phyloP scores from a whole-genome alignment of 2,888 invertebrate species.

The Drosophila fungiperda region DNA sequence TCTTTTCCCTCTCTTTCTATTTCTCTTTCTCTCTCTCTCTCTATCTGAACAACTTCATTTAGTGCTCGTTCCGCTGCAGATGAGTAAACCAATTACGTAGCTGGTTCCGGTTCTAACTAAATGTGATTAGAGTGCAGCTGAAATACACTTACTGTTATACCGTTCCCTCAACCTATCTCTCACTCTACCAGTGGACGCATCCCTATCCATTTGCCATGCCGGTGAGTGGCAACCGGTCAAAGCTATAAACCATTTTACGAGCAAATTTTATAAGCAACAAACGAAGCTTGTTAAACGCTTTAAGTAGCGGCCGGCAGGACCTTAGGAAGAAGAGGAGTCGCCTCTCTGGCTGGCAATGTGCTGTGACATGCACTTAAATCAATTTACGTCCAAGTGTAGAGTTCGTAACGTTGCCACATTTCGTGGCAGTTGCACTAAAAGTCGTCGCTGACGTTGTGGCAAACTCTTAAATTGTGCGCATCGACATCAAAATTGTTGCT shows the following conservation, averaged over 20 bases:
- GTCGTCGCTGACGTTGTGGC: conserved; percentile 17
- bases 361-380: conserved; percentile 79
- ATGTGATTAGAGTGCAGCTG: conserved; percentile 76
- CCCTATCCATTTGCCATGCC: neutral
- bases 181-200: neutral
- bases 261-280: conserved; percentile 75
- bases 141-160: conserved; percentile 44
- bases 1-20: neutral
- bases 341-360: conserved; percentile 50
- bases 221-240: conserved; percentile 18
- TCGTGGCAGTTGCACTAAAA: conserved; percentile 50
- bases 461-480: conserved; percentile 69
- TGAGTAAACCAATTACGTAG: conserved; percentile 73
- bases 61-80: conserved; percentile 55
- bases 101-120: conserved; percentile 51
- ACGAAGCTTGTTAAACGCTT: conserved; percentile 77
- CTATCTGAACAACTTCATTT: conserved; percentile 64
- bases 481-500: conserved; percentile 51
- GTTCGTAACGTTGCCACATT: conserved; percentile 46
- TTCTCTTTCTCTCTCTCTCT: neutral
- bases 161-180: neutral
- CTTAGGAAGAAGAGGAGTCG: conserved; percentile 3
- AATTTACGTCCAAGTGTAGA: conserved; percentile 63
- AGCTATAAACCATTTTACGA: conserved; percentile 73
- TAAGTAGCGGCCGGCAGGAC: conserved; percentile 37